Conservation (phyloP, 2,113 vertebrate species). For the Haemorhous mexicanus region DNA sequence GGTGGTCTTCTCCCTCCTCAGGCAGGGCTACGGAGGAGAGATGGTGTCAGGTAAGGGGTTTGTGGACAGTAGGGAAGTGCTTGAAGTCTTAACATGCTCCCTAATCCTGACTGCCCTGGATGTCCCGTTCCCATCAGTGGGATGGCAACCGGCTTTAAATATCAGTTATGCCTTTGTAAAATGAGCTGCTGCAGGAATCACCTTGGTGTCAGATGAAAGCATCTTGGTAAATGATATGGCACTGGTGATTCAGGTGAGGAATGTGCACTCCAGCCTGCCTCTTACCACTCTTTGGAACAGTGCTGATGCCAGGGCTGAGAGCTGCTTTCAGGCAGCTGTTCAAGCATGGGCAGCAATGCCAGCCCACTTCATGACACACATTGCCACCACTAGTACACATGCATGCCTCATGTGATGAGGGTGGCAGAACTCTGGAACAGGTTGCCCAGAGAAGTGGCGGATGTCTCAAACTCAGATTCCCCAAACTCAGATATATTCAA, state of each 20-base stretch:
- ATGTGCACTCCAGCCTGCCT: background rate
- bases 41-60: conserved; percentile 84
- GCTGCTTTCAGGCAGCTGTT: background rate
- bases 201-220: background rate
- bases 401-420: background rate
- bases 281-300: background rate
- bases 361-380: accelerated
- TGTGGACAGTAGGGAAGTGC: background rate
- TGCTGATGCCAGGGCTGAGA: background rate
- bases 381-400: background rate
- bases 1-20: conserved; percentile 91
- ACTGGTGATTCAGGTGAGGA: background rate
- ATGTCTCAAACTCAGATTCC: background rate
- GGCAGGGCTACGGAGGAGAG: conserved; percentile 91
- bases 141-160: background rate
- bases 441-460: no score
- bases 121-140: background rate
- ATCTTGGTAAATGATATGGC: no score
- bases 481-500: background rate
- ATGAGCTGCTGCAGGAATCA: background rate
- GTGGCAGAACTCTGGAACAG: background rate
- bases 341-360: background rate
- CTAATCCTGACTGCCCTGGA: background rate
- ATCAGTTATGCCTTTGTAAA: background rate
- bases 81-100: background rate